A percentile compares a stretch with the other conserved stretches of the same genome.
Evolutionary conservation across 2,888 invertebrate genomes (phyloP).

Genomic region (Drosophila nr. medialis): DNA sequence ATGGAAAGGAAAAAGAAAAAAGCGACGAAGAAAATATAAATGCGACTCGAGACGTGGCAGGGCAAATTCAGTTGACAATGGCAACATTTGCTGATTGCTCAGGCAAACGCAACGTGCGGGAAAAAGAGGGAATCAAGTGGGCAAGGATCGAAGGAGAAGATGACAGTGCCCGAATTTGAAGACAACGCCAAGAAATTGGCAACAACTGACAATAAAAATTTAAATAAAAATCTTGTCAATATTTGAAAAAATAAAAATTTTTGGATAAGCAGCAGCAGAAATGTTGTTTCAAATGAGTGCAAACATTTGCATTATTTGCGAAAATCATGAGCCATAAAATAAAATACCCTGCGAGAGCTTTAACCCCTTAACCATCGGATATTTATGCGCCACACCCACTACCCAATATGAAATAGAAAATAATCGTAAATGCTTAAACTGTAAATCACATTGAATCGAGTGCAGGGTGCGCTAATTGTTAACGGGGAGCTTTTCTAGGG

Average conservation of each 20-base stretch:
- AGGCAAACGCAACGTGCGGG: constrained; percentile 18
- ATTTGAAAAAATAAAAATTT: constrained; percentile 59
- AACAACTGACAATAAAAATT: constrained; percentile 73
- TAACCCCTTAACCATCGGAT: constrained; percentile 45
- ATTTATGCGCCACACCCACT: constrained; percentile 23
- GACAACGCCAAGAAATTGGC: constrained; percentile 68
- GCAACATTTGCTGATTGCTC: constrained; percentile 78
- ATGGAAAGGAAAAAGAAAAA: constrained; percentile 11
- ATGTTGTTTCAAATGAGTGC: constrained; percentile 71
- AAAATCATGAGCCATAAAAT: constrained; percentile 61
- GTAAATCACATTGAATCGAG: constrained; percentile 46
- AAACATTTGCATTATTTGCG: constrained; percentile 75
- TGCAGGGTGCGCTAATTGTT: constrained; percentile 56
- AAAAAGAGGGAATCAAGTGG: neutral
- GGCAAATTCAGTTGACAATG: constrained; percentile 70
- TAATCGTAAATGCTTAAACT: constrained; percentile 26
- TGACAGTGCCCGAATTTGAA: constrained; percentile 62
- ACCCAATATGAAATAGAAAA: constrained; percentile 2
- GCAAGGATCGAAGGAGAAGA: constrained; percentile 1
- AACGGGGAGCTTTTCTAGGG: constrained; percentile 12
- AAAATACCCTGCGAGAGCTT: constrained; percentile 35
- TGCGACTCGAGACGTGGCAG: constrained; percentile 44
- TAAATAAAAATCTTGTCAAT: constrained; percentile 79
- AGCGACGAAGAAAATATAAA: constrained; percentile 35
- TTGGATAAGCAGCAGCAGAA: constrained; percentile 34